A percentile compares a stretch with the other conserved stretches of the same genome.
phyloP scores from a whole-genome alignment of 2,888 invertebrate species.

The Penaeus monodon region DNA sequence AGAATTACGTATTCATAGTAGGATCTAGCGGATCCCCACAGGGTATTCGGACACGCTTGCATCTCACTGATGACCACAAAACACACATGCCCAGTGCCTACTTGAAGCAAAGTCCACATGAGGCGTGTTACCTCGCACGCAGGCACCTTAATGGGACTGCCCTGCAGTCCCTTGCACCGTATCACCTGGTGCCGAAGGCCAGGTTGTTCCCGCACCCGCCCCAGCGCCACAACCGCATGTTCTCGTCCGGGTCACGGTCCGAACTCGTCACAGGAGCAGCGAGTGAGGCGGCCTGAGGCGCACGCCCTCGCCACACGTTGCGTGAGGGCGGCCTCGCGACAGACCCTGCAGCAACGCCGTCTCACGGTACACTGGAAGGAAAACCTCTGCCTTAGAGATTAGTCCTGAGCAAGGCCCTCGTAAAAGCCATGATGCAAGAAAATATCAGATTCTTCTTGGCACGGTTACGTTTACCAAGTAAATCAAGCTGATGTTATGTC shows the following conservation, averaged over 20 bases:
- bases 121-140: no score
- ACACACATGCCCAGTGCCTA: no score
- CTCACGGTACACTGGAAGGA: conserved; percentile 77
- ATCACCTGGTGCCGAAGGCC: conserved; percentile 78
- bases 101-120: no score
- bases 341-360: conserved; percentile 88
- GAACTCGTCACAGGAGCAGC: conserved; percentile 84
- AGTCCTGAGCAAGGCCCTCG: no score
- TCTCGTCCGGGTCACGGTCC: conserved; percentile 77
- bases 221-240: conserved; percentile 81
- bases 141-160: no score
- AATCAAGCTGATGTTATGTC: neutral
- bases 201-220: conserved; percentile 89
- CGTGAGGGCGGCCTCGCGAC: conserved; percentile 82
- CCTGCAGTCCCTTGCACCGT: conserved; percentile 72
- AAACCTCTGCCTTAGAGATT: neutral
- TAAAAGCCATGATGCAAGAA: neutral
- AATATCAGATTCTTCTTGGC: neutral
- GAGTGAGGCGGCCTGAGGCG: conserved; percentile 80
- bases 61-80: no score
- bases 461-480: neutral
- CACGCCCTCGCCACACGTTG: conserved; percentile 84
- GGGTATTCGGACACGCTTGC: no score
- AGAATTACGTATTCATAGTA: no score
- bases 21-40: no score